Percentiles rank a stretch among this genome's conserved stretches.
Conservation (phyloP, 2,888 invertebrate genomes). For the Pocota personata region DNA sequence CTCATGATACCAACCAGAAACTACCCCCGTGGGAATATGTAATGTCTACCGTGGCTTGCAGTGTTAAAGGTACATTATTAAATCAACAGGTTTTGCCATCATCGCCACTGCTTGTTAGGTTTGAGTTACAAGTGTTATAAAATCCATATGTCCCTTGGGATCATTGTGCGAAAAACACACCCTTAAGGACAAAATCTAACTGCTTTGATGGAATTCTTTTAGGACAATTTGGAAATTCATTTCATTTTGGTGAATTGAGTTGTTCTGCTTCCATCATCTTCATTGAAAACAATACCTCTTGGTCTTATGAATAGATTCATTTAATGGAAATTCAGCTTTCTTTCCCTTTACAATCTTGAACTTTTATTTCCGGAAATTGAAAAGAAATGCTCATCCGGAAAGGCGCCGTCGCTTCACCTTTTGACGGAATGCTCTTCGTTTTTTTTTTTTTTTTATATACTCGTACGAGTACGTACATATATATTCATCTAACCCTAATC, state of each 20-base stretch:
- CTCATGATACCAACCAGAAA: slow-evolving; percentile 59
- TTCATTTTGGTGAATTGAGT: slow-evolving; percentile 32
- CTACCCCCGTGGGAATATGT: slow-evolving; percentile 71
- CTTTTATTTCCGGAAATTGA: slow-evolving; percentile 39
- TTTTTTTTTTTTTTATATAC: slow-evolving; percentile 10
- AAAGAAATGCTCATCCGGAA: slow-evolving; percentile 54
- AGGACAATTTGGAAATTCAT: slow-evolving; percentile 50
- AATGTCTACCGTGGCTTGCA: slow-evolving; percentile 3
- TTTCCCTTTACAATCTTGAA: slow-evolving; percentile 5
- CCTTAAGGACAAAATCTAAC: slow-evolving; percentile 19
- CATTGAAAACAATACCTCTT: slow-evolving; percentile 38
- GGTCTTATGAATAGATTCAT: slow-evolving; percentile 53
- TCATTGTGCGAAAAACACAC: slow-evolving; percentile 56
- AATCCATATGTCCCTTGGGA: slow-evolving; percentile 65
- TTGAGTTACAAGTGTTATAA: slow-evolving; percentile 65
- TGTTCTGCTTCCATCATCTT: slow-evolving; percentile 16
- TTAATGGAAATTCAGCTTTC: slow-evolving; percentile 55
- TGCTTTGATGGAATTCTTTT: slow-evolving; percentile 29
- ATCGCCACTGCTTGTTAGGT: slow-evolving; percentile 62
- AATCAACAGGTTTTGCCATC: slow-evolving; percentile 65
- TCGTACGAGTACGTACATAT: too few species aligned
- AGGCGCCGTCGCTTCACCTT: slow-evolving; percentile 40
- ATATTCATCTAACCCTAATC: slow-evolving; percentile 61
- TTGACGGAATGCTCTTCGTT: slow-evolving; percentile 37
- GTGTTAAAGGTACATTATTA: slow-evolving; percentile 54